Evolutionary conservation across 30 jellyfish, hydroid and myxozoan genomes (phyloP).

Genomic region (Rhopilema esculentum): DNA sequence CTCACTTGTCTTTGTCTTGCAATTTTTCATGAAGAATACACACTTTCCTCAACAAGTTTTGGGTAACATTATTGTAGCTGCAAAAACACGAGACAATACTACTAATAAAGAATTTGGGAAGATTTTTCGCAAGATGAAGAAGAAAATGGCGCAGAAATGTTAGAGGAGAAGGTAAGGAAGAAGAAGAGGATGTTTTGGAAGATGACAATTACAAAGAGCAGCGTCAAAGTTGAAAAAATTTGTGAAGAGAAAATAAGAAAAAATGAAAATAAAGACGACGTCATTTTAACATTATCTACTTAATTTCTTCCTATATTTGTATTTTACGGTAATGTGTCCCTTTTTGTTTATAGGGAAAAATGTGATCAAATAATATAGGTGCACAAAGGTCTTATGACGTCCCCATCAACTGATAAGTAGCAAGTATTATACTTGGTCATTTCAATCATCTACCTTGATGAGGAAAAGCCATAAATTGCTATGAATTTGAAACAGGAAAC

Average conservation of each 20-base stretch:
- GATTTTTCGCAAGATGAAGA: not conserved
- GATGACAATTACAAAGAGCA: not conserved
- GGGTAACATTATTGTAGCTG: conserved; percentile 54
- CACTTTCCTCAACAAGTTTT: conserved; percentile 25
- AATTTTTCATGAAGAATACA: conserved; percentile 33
- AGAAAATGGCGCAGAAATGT: not conserved
- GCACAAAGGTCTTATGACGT: too few relatives aligned
- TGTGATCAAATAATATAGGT: too few relatives aligned
- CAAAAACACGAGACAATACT: not conserved
- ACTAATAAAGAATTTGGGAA: not conserved
- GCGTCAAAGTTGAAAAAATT: not conserved
- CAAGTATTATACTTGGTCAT: too few relatives aligned
- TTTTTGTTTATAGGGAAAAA: too few relatives aligned
- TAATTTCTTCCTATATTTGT: too few relatives aligned
- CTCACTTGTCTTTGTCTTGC: conserved; percentile 38
- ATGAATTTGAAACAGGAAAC: too few relatives aligned
- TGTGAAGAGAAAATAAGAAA: not conserved
- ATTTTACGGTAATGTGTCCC: too few relatives aligned
- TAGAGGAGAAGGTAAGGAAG: too few relatives aligned
- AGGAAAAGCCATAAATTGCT: too few relatives aligned
- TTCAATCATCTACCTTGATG: too few relatives aligned
- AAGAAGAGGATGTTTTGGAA: not conserved
- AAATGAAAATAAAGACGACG: not conserved
- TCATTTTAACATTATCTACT: too few relatives aligned
- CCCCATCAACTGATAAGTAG: too few relatives aligned